Evolutionary conservation across 1,140 invertebrate species (phyloP).

Genomic region (Pseudomyrmex pallidus): DNA sequence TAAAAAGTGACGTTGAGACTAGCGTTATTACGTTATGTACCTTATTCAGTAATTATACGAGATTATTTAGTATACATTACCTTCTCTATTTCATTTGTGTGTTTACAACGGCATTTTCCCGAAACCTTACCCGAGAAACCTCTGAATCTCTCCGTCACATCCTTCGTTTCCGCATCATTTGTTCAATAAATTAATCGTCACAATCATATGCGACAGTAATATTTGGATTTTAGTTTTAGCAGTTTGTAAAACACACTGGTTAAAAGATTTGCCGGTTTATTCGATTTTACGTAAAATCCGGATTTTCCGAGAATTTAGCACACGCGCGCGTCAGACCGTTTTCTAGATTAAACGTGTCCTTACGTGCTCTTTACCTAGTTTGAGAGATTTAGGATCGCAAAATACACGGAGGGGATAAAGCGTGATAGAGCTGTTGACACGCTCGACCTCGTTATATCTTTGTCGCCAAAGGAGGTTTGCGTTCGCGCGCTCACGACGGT

Average conservation of each 20-base stretch:
- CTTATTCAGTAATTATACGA: slow-evolving; percentile 42
- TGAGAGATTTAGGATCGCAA: slow-evolving; percentile 53
- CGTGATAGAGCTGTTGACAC: slow-evolving; percentile 68
- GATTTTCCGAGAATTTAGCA: neutral
- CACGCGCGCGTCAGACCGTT: neutral
- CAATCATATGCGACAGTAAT: no score
- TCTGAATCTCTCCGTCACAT: neutral
- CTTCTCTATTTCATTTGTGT: neutral
- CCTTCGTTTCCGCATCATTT: neutral
- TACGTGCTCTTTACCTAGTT: slow-evolving; percentile 60
- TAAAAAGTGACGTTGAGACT: slow-evolving; percentile 75
- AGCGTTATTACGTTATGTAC: slow-evolving; percentile 61
- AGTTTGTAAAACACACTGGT: no score
- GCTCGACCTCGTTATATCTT: slow-evolving; percentile 70
- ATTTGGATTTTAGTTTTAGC: no score
- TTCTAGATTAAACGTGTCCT: slow-evolving; percentile 24
- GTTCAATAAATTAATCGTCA: neutral
- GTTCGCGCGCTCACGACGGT: neutral
- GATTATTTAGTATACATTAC: slow-evolving; percentile 37
- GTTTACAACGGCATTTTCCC: neutral
- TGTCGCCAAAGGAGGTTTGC: slow-evolving; percentile 11
- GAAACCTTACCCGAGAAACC: no score
- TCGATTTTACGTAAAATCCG: no score
- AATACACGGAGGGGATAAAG: slow-evolving; percentile 33
- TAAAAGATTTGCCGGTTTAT: no score